Evolutionary conservation across 2,797 vertebrate genomes (phyloP), one percentile per base, ranked within the genome.

Genomic region (Benthosema pterotum): DNA sequence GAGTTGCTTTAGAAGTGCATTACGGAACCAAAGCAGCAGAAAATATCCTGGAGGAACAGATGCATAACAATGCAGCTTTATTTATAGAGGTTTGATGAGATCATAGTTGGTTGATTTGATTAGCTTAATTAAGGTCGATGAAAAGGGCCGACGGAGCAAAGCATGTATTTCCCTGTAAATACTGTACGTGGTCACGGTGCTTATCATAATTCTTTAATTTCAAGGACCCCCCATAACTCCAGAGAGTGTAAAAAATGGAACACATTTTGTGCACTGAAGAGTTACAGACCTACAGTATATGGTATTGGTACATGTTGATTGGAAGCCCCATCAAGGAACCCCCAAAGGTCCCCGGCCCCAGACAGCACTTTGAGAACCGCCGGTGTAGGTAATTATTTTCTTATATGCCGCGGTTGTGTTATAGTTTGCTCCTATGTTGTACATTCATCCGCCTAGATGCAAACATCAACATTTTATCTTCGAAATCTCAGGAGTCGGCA

Each of bases 1-100:
- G 65, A 85, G 91, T 88, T 85, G 88, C 88, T 86, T 89, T 79
- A 89, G 82, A 80, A 87, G 67, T 83, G 86, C 84, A 87, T 90
- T 88, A 90, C 67, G 77, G 86, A 86, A 77, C 71, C 90, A 89
- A 84, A 90, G 85, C 84, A 87, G 89, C 88, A 89, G 89, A 91
- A 91, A 91, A 91, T 87, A 85, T 91, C 90, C 90, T 88, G 71
- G 61, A 91, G 91, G 86, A 91, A 80, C 69, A 72, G 74, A 75
- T 65, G 83, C 83, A 86, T 77, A 60, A 74, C 87, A 87, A 83
- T 16, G 77, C 38, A 76, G 58, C 63, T 68, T 38, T 90, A 91
- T 92, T 92, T 89, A 88, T 87, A 87, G 85, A 79, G 32, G 61
- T 47, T 11, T 46, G 75, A 74, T 55, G 69, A 72, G 73, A 81